Base-by-base conservation (phyloP, 2,113 vertebrate species). In the Urocitellus parryii region DNA sequence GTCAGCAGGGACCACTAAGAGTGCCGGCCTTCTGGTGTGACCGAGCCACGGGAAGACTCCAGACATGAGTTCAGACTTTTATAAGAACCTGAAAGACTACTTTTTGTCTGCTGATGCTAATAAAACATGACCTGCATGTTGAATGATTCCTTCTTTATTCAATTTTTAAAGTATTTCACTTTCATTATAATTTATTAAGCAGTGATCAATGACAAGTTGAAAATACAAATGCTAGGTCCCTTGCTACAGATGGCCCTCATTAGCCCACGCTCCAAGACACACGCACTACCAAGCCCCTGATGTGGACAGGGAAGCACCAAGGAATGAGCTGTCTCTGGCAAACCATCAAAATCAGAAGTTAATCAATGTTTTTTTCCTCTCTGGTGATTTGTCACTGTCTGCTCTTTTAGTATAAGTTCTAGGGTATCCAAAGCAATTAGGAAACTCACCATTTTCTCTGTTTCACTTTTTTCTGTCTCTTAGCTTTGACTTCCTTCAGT, bases 271-370 rank as follows among this genome's bases (percentile, higher is more conserved):
- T 76, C 18, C 42, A 25, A 12, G 32, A 68, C 0, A 32, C 2
- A 6, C 1, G 16, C 34, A 34, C 4, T n/a, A 63, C 10, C 27
- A 53, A 67, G 29, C 17, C 6, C 3, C 3, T 0, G 4, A 4
- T 25, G 8, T n/a, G 14, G 39, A 12, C 1, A n/a, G 8, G 4
- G 2, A 67, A 78, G 61, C 12, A n/a, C 27, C 67, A 45, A 37
- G 37, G 6, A 74, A n/a, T 12, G n/a, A 42, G 6, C 8, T 67
- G 18, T 32, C 27, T 70, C 79, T 42, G 42, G 20, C 39, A 90
- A 27, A 76, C 2, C n/a, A 85, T 37, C 45, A 51, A 39, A 27
- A 85, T 45, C 25, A 79, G 45, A 74, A 79, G 14, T 77, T 79
- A 45, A 91, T 37, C 73, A 70, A 56, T 27, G 13, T 27, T 83